A percentile compares a stretch with the other conserved stretches of the same genome.
These are phyloP conservation scores for Sceloporus tristichus DNA, from an alignment of 2,113 vertebrate species.

Conservation along the genomic window DNA sequence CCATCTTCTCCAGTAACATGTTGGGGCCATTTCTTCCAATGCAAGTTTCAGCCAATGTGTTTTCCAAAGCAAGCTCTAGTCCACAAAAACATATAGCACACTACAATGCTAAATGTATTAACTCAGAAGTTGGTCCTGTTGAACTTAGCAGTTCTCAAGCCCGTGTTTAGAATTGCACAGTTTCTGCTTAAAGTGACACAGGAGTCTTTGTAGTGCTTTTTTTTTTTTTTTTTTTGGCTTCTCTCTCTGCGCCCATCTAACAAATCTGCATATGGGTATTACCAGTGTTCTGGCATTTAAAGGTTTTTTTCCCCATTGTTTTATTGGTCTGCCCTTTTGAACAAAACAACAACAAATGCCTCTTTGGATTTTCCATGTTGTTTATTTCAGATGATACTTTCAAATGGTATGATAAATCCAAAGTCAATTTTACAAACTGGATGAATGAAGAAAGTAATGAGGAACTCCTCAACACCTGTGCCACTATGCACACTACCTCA, in stretches of 20 bases:
- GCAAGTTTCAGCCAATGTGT: too few relatives aligned
- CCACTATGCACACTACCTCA: slow-evolving; percentile 78
- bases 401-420: slow-evolving; percentile 81
- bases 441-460: slow-evolving; percentile 59
- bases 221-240: too few relatives aligned
- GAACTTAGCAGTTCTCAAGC: too few relatives aligned
- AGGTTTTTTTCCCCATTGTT: background rate
- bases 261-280: too few relatives aligned
- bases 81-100: too few relatives aligned
- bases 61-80: too few relatives aligned
- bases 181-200: background rate
- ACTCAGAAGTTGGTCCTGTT: too few relatives aligned
- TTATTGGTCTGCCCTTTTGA: background rate
- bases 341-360: background rate
- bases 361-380: too few relatives aligned
- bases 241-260: background rate
- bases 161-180: background rate
- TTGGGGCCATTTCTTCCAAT: too few relatives aligned
- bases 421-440: slow-evolving; percentile 84
- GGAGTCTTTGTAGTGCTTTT: background rate
- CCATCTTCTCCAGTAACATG: too few relatives aligned
- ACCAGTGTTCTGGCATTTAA: background rate
- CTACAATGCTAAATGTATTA: too few relatives aligned
- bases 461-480: slow-evolving; percentile 82
- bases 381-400: slow-evolving; percentile 79